These are phyloP conservation scores for Caenorhabditis sinica DNA, from an alignment of 2,888 invertebrate genomes.

Conservation along the genomic window DNA sequence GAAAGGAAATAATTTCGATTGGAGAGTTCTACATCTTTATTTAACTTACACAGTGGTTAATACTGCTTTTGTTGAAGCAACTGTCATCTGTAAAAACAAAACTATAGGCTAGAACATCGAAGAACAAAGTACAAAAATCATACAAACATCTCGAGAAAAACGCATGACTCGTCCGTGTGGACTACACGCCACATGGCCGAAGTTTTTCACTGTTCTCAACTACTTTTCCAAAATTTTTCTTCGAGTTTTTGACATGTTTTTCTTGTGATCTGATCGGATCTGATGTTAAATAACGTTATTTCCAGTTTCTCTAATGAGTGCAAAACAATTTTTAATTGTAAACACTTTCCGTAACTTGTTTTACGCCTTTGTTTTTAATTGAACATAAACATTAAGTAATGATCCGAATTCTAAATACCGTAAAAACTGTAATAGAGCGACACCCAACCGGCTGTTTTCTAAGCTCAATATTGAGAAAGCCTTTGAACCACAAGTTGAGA, in stretches of 20 bases:
- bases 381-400: no score
- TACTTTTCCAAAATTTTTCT: neutral
- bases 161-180: constrained; percentile 19
- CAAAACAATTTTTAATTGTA: neutral
- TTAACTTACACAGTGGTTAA: constrained; percentile 36
- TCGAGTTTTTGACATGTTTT: neutral
- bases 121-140: constrained; percentile 27
- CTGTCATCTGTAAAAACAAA: constrained; percentile 31
- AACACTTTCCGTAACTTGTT: no score
- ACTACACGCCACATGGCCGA: constrained; percentile 35
- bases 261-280: neutral
- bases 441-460: no score
- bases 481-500: no score
- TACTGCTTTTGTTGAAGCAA: constrained; percentile 17
- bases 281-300: no score
- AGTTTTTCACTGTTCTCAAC: neutral
- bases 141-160: constrained; percentile 9
- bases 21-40: neutral
- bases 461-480: no score
- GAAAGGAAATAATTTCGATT: neutral
- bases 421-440: no score
- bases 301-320: neutral
- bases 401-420: no score
- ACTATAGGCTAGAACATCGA: neutral
- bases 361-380: neutral